These are phyloP conservation scores for Drosophila borborema DNA, from an alignment of 2,888 invertebrate species.

Conservation along the genomic window DNA sequence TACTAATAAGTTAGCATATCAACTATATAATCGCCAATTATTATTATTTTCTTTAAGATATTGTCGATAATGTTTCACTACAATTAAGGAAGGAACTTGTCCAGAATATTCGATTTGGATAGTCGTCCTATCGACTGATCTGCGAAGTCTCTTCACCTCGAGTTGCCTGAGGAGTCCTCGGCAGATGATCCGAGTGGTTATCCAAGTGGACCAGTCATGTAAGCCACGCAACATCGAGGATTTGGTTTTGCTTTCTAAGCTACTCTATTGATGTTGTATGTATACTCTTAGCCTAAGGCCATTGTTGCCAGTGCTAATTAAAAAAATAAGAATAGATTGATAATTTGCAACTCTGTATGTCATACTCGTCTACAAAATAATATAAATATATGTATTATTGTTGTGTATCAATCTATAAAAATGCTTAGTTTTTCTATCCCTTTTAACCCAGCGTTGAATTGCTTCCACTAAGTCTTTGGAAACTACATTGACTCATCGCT, in stretches of 20 bases:
- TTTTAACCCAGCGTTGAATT: background rate
- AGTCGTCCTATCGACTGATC: conserved; percentile 69
- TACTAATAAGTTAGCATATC: background rate
- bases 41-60: conserved; percentile 18
- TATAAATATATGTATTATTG: conserved; percentile 8
- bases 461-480: background rate
- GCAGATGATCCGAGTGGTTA: background rate
- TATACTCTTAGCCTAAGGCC: background rate
- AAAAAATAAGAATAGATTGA: background rate
- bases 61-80: conserved; percentile 46
- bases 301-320: background rate
- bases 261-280: conserved; percentile 3
- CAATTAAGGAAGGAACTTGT: conserved; percentile 31
- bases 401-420: background rate
- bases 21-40: too few species aligned
- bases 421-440: background rate
- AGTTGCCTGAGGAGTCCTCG: conserved; percentile 60
- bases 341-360: background rate
- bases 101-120: conserved; percentile 54
- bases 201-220: background rate
- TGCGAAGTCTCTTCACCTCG: conserved; percentile 73
- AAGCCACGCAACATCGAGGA: background rate
- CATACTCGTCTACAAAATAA: background rate
- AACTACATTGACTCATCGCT: background rate
- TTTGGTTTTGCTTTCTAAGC: background rate